Evolutionary conservation across 2,888 invertebrate species (phyloP).

Genomic region (Odontocerum albicorne): DNA sequence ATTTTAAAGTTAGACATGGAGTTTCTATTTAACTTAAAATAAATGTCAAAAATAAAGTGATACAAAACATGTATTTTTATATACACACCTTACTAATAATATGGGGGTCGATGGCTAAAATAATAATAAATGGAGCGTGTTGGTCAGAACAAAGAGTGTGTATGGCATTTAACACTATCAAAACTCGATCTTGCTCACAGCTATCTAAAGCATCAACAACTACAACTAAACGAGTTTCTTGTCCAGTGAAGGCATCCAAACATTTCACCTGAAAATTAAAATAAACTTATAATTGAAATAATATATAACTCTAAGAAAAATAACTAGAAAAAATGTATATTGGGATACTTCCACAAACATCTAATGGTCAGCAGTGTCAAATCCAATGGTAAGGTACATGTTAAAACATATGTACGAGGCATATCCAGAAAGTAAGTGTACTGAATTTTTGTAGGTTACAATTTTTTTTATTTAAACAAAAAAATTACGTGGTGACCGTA

Average conservation of each 20-base stretch:
- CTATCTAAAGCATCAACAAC: constrained; percentile 97
- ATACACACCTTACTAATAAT: constrained; percentile 87
- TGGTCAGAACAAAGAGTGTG: constrained; percentile 94
- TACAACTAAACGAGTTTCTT: constrained; percentile 92
- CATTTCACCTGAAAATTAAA: constrained; percentile 70
- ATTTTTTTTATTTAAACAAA: no score
- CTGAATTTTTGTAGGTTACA: no score
- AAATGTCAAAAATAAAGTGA: constrained; percentile 4
- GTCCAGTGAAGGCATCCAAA: constrained; percentile 89
- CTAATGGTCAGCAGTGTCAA: no score
- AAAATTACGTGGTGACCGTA: no score
- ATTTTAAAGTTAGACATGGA: background rate
- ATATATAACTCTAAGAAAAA: background rate
- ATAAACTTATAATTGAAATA: constrained; percentile 14
- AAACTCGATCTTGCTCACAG: constrained; percentile 95
- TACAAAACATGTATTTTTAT: no score
- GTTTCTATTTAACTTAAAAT: no score
- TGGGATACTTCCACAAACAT: no score
- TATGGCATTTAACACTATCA: constrained; percentile 90
- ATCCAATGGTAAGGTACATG: no score
- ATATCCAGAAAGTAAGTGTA: no score
- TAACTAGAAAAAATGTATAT: no score
- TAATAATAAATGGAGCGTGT: constrained; percentile 92
- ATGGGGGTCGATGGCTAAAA: constrained; percentile 97
- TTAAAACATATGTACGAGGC: no score